Conservation (phyloP, 2,797 vertebrate species). For the Syngnathus rostellatus region DNA sequence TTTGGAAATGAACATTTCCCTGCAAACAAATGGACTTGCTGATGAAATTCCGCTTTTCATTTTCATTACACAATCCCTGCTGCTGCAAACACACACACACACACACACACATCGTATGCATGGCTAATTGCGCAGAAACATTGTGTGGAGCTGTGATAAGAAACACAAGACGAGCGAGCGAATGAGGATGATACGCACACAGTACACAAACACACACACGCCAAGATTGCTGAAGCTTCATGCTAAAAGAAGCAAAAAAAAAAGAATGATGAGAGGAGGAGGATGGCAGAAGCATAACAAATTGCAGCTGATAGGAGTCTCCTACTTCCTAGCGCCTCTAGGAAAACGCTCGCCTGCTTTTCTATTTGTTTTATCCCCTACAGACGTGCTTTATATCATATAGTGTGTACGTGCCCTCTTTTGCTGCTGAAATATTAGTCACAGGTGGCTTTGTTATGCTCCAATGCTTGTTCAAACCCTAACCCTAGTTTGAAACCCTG, state of each 20-base stretch:
- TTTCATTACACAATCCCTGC: slow-evolving; percentile 16
- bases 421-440: neutral
- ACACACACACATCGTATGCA: slow-evolving; percentile 36
- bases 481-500: no score
- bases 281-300: slow-evolving; percentile 58
- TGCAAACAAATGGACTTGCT: slow-evolving; percentile 60
- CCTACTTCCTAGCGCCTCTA: slow-evolving; percentile 48
- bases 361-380: slow-evolving; percentile 14
- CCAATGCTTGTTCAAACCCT: neutral
- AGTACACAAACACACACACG: neutral
- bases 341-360: slow-evolving; percentile 34
- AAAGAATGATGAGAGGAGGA: slow-evolving; percentile 37
- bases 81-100: slow-evolving; percentile 3
- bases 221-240: slow-evolving; percentile 53
- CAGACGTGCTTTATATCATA: neutral
- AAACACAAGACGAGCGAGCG: slow-evolving; percentile 55
- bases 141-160: slow-evolving; percentile 67
- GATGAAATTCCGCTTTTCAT: slow-evolving; percentile 61
- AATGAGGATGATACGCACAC: slow-evolving; percentile 31
- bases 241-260: slow-evolving; percentile 45
- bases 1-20: slow-evolving; percentile 54
- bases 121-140: slow-evolving; percentile 65
- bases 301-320: slow-evolving; percentile 63
- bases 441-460: neutral
- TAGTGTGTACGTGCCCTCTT: neutral